Evolutionary conservation across 2,113 vertebrate species (phyloP), one percentile per base, ranked within the genome.

Genomic region (Narcine bancroftii): DNA sequence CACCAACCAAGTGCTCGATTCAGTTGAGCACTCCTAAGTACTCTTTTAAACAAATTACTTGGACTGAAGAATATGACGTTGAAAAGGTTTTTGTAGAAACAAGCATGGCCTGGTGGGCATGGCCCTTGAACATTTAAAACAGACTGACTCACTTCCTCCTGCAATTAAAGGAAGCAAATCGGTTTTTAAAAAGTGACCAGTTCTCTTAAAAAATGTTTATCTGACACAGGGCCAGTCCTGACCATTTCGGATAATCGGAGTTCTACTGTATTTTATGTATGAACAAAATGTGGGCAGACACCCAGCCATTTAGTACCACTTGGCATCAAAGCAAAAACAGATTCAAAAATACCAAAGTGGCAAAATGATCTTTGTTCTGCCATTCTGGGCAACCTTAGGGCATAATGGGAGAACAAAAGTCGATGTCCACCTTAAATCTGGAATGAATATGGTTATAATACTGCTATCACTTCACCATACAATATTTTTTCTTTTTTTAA

Each of bases 41-140:
- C 81, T 87, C 81, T 63, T 87, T 36, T 60, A 87, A 87, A 87
- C 81, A 87, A 87, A 87, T n/a, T 53, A 87, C 60, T 87, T 63
- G 36, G 81, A 36, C 81, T 87, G 53, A 87, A 87, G 33, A 53
- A 85, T 60, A n/a, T 15, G 36, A 85, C 56, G 56, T 56, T 69
- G 19, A 60, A 60, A 60, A 87, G 53, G 81, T 60, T 87, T n/a
- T 60, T 87, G 81, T 87, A 87, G 53, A 87, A 87, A 87, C 81
- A 85, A 85, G 56, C 81, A 87, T 87, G 81, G 81, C 60, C 81
- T 42, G 36, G 33, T 63, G 33, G 81, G 81, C 53, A 36, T 60
- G 9, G 81, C 13, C 19, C 53, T 87, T 60, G 81, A 50, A 63
- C 53, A 60, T n/a, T 87, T 36, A 29, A 63, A 6, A 63, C 81